Conservation (phyloP, 2,888 invertebrate species). For the Eupithecia inturbata region DNA sequence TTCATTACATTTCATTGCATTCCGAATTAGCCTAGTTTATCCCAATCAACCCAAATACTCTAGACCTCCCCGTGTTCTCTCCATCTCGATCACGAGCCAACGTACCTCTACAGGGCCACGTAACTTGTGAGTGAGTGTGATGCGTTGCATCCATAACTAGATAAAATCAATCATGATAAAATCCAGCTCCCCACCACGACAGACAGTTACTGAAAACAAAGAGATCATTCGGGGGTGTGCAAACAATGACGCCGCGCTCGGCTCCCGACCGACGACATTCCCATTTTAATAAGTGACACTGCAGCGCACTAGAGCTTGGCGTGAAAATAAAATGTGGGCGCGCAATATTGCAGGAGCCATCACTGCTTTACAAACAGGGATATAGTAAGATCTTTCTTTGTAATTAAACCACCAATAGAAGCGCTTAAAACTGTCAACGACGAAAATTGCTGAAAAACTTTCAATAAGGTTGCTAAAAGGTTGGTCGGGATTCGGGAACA, state of each 20-base stretch:
- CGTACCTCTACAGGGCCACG: no score
- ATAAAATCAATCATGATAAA: background rate
- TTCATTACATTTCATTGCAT: no score
- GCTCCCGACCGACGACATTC: conserved; percentile 26
- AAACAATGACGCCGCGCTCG: conserved; percentile 27
- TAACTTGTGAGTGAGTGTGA: no score
- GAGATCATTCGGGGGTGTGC: conserved; percentile 16
- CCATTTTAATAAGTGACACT: conserved; percentile 38
- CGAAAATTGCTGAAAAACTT: background rate
- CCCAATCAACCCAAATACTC: no score
- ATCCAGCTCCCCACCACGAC: conserved; percentile 10
- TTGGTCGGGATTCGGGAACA: background rate
- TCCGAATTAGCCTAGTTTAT: no score
- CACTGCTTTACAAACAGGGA: conserved; percentile 12
- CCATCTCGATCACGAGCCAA: no score
- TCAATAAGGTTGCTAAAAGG: no score
- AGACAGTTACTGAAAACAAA: conserved; percentile 25
- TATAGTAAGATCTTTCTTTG: conserved; percentile 6
- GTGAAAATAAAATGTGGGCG: conserved; percentile 31
- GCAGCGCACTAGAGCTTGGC: conserved; percentile 16
- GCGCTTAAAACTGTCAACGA: background rate
- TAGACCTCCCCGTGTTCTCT: no score
- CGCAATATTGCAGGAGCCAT: conserved; percentile 24
- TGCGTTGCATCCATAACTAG: background rate
- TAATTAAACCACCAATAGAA: conserved; percentile 3